These are phyloP conservation scores for Palythoa caribaeorum DNA, from an alignment of 92 coral and sea anemone species.

Conservation along the genomic window DNA sequence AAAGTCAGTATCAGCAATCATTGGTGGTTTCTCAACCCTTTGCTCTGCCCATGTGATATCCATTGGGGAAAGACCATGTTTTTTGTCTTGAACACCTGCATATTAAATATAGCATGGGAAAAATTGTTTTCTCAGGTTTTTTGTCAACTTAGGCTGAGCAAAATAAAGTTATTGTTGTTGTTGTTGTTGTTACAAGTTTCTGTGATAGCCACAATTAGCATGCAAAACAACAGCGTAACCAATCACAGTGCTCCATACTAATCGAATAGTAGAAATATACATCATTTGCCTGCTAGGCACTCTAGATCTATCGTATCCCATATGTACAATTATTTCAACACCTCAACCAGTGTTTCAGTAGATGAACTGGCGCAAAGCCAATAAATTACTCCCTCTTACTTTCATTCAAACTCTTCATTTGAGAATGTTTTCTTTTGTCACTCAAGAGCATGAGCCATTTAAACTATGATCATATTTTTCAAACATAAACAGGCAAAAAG, in stretches of 20 bases:
- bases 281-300: slow-evolving; percentile 6
- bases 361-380: background rate
- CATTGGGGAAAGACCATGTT: slow-evolving; percentile 55
- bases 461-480: background rate
- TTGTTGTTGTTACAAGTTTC: background rate
- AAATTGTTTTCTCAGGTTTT: slow-evolving; percentile 6
- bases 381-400: slow-evolving; percentile 11
- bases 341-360: background rate
- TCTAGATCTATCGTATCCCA: slow-evolving; percentile 3
- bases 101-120: slow-evolving; percentile 16
- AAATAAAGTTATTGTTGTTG: too few species aligned
- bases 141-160: slow-evolving; percentile 18
- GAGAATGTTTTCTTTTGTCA: slow-evolving; percentile 1
- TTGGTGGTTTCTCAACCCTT: slow-evolving; percentile 51
- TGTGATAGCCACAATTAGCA: background rate
- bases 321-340: background rate
- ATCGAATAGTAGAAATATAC: background rate
- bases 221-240: slow-evolving; percentile 10
- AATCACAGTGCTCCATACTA: slow-evolving; percentile 17
- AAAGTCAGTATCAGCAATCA: slow-evolving; percentile 51
- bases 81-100: slow-evolving; percentile 55
- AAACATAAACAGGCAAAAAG: slow-evolving; percentile 6
- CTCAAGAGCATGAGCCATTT: slow-evolving; percentile 1
- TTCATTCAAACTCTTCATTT: background rate
- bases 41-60: slow-evolving; percentile 62